Conservation (phyloP, 2,113 vertebrate genomes). For the Myodes glareolus region DNA sequence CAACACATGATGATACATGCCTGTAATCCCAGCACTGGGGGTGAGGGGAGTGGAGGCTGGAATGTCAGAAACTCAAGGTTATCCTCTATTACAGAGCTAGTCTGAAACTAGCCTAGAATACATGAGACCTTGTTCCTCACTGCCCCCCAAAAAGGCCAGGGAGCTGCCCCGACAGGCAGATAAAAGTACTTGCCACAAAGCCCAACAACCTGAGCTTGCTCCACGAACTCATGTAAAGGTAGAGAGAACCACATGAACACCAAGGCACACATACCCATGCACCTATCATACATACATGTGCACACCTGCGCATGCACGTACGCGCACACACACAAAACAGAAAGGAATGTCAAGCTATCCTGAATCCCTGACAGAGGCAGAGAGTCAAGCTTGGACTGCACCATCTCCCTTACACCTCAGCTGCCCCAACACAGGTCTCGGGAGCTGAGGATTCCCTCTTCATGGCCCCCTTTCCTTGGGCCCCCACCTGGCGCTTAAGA, state of each 20-base stretch:
- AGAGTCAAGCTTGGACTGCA: background rate
- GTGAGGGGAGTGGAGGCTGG: background rate
- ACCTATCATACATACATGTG: background rate
- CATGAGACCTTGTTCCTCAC: background rate
- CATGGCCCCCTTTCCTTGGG: background rate
- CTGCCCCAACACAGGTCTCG: background rate
- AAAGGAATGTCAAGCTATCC: background rate
- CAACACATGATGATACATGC: too few species aligned
- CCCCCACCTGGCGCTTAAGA: constrained; percentile 93
- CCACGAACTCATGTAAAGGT: background rate
- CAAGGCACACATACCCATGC: background rate
- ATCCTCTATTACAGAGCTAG: background rate
- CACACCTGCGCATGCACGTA: background rate
- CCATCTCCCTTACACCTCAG: background rate
- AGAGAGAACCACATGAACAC: background rate
- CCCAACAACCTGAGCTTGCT: background rate
- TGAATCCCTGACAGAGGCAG: background rate
- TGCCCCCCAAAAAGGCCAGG: background rate
- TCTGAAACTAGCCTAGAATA: background rate
- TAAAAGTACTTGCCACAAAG: background rate
- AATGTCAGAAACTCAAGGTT: background rate
- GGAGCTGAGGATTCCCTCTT: background rate
- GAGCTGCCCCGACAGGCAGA: background rate
- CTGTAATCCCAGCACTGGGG: too few species aligned
- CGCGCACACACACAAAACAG: background rate